Evolutionary conservation across 2,888 invertebrate genomes (phyloP).

Genomic region (Adineta ricciae): DNA sequence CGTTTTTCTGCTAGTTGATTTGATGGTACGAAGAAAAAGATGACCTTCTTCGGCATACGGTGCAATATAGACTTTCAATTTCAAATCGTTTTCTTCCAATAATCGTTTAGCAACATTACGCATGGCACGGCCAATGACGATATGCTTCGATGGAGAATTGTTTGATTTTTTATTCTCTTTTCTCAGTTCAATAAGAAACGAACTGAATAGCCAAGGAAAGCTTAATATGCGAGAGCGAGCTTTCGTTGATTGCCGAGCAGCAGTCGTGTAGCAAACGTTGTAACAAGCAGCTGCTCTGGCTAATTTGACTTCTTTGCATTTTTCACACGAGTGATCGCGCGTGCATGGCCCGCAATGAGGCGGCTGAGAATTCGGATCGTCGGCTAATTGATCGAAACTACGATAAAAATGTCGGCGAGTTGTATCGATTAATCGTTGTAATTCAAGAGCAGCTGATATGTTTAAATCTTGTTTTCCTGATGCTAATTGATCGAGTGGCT

Average conservation of each 20-base stretch:
- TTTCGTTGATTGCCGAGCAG: not conserved
- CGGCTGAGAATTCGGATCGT: not conserved
- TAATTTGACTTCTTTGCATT: not conserved
- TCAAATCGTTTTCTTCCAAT: not conserved
- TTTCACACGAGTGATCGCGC: not conserved
- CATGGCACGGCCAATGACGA: not conserved
- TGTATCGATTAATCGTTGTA: not conserved
- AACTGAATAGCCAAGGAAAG: conserved; percentile 14
- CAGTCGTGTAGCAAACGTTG: not conserved
- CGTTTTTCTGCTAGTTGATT: not conserved
- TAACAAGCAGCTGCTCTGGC: not conserved
- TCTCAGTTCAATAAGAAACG: not conserved
- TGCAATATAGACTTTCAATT: not conserved
- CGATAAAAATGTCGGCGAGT: not conserved
- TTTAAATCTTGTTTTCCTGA: not conserved
- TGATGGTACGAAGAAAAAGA: not conserved
- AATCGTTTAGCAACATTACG: not conserved
- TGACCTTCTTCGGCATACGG: not conserved
- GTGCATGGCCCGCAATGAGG: not conserved
- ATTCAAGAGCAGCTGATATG: not conserved
- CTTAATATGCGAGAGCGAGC: conserved; percentile 11
- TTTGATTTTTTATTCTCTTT: not conserved
- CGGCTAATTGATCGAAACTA: not conserved
- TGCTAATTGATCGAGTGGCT: not conserved
- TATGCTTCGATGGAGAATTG: not conserved